These are phyloP conservation scores for Ditylenchus dipsaci DNA, from an alignment of 1,140 invertebrate genomes.

Conservation along the genomic window DNA sequence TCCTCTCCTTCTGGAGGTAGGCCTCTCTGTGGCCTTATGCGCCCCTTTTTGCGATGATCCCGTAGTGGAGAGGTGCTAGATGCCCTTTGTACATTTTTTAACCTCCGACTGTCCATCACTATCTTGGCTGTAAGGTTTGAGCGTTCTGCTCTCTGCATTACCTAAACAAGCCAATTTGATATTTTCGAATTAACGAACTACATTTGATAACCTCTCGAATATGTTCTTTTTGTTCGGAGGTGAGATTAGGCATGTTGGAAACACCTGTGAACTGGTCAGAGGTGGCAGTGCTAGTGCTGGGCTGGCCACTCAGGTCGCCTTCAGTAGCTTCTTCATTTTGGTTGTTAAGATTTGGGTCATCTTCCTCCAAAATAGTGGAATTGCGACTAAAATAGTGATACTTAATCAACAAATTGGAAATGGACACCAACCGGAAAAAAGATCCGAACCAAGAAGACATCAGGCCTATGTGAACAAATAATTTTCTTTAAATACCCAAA, in stretches of 20 bases:
- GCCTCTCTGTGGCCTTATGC: not conserved
- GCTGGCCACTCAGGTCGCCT: not conserved
- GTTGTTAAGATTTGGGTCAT: not conserved
- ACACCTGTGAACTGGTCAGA: not conserved
- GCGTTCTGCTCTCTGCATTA: slow-evolving; percentile 22
- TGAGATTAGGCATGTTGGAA: slow-evolving; percentile 17
- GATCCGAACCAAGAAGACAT: not conserved
- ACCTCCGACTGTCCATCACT: slow-evolving; percentile 20
- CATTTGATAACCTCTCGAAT: slow-evolving; percentile 21
- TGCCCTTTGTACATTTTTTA: not conserved
- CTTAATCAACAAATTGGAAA: not conserved
- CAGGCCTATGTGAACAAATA: not conserved
- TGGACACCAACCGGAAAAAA: not conserved
- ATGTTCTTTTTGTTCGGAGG: slow-evolving; percentile 25
- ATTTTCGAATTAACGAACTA: not conserved
- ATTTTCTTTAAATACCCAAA: too few relatives aligned
- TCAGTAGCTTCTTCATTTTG: not conserved
- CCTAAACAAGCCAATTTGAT: slow-evolving; percentile 9
- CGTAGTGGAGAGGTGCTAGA: slow-evolving; percentile 9
- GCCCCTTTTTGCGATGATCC: not conserved
- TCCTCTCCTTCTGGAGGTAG: not conserved
- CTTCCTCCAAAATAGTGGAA: not conserved
- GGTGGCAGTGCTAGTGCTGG: not conserved
- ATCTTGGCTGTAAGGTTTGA: slow-evolving; percentile 20
- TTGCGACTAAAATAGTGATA: not conserved